Evolutionary conservation across 2,888 invertebrate genomes (phyloP).

Genomic region (Athrips mouffetella): DNA sequence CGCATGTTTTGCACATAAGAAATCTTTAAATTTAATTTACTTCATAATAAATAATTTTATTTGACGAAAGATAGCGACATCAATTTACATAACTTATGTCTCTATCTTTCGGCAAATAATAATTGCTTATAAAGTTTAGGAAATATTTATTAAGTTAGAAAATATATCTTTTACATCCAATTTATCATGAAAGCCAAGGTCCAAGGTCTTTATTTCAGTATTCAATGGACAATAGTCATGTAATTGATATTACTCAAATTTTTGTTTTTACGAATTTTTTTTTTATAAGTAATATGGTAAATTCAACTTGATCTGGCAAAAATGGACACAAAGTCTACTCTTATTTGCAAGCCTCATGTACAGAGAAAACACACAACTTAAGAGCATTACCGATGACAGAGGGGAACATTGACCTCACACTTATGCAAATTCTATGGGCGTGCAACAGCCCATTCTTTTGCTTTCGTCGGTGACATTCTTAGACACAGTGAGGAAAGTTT

Average conservation of each 20-base stretch:
- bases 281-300: no score
- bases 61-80: background rate
- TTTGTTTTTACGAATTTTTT: no score
- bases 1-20: no score
- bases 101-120: background rate
- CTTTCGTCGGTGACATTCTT: slow-evolving; percentile 43
- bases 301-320: no score
- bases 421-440: slow-evolving; percentile 61
- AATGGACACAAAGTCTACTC: no score
- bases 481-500: slow-evolving; percentile 17
- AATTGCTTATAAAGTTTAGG: no score
- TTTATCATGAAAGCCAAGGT: no score
- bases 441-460: slow-evolving; percentile 57
- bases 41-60: slow-evolving; percentile 1
- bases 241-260: no score
- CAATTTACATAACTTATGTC: background rate
- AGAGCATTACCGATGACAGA: slow-evolving; percentile 40
- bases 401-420: slow-evolving; percentile 58
- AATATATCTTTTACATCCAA: no score
- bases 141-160: no score
- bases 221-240: no score
- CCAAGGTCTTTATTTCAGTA: no score
- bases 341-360: slow-evolving; percentile 2
- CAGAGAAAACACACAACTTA: background rate
- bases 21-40: slow-evolving; percentile 6